A percentile compares a stretch with the other conserved stretches of the same genome.
Conservation (phyloP, 1,140 invertebrate genomes). For the Heliconius congener region DNA sequence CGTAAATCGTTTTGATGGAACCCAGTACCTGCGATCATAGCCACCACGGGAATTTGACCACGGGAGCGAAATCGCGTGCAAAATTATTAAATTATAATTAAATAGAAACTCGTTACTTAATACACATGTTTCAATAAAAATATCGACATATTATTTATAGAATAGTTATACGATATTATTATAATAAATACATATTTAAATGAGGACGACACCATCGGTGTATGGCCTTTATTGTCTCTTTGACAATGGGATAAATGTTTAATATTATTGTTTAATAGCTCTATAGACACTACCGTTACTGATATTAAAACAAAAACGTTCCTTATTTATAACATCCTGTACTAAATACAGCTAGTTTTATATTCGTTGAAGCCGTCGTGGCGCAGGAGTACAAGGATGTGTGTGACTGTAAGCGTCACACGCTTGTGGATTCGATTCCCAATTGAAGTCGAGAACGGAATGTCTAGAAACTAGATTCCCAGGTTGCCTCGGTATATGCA, state of each 20-base stretch:
- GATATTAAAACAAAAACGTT: neutral
- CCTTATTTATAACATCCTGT: neutral
- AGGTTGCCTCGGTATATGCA: too few relatives aligned
- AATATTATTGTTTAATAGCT: constrained; percentile 12
- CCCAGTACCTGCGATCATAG: too few relatives aligned
- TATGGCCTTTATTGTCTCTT: constrained; percentile 6
- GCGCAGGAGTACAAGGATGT: too few relatives aligned
- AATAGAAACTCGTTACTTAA: neutral
- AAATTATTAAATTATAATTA: too few relatives aligned
- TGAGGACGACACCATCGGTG: neutral
- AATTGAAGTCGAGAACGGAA: too few relatives aligned
- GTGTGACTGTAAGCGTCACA: too few relatives aligned
- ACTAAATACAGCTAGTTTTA: neutral
- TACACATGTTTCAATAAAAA: neutral
- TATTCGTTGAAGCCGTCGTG: neutral
- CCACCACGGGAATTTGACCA: too few relatives aligned
- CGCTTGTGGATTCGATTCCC: too few relatives aligned
- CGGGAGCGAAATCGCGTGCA: too few relatives aligned
- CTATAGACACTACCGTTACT: constrained; percentile 1
- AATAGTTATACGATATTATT: neutral
- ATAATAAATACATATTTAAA: neutral
- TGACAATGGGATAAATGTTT: constrained; percentile 9
- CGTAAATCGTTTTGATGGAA: too few relatives aligned
- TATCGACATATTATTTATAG: neutral
- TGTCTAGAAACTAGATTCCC: too few relatives aligned